Evolutionary conservation across 2,797 vertebrate genomes (phyloP).

Genomic region (Cossypha caffra): DNA sequence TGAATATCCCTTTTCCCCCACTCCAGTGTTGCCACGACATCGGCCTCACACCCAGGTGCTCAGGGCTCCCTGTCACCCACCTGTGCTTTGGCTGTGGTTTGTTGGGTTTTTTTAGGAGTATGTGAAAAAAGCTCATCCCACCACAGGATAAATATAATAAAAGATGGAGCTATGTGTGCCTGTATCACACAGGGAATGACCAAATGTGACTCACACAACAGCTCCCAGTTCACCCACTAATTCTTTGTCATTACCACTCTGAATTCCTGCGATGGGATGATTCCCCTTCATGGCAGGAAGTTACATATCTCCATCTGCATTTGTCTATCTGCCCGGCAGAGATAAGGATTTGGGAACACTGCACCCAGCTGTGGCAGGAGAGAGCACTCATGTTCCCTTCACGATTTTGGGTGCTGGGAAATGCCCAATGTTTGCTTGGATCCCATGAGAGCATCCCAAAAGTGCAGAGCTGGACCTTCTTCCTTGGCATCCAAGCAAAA

Average conservation of each 20-base stretch:
- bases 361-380: neutral
- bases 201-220: neutral
- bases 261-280: neutral
- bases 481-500: neutral
- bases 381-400: neutral
- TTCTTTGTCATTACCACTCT: neutral
- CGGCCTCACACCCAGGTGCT: accelerated
- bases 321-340: neutral
- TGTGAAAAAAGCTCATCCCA: neutral
- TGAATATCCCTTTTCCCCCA: neutral
- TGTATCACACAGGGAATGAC: neutral
- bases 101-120: neutral
- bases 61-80: neutral
- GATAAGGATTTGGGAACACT: neutral
- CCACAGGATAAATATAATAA: neutral
- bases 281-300: neutral
- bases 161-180: neutral
- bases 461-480: neutral
- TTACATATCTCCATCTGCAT: neutral
- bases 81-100: neutral
- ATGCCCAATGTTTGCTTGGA: neutral
- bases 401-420: neutral
- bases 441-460: neutral
- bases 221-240: neutral
- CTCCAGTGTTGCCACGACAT: neutral